Percentiles rank a stretch among this genome's conserved stretches.
These are phyloP conservation scores for Thamnaconus septentrionalis DNA, from an alignment of 2,113 vertebrate species.

Conservation along the genomic window DNA sequence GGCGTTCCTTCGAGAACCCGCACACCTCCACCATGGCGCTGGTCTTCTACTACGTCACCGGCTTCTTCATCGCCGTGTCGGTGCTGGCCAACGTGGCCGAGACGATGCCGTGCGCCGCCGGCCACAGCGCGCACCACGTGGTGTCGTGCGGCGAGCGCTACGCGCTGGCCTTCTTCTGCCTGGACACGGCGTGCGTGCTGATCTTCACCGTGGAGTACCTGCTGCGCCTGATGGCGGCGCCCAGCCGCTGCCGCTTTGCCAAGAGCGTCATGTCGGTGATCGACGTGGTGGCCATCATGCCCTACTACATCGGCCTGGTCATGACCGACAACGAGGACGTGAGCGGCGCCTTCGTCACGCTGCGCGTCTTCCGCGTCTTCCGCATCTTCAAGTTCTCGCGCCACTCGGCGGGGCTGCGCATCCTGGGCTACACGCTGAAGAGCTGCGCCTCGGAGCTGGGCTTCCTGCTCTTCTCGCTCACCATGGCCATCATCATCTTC, in stretches of 20 bases:
- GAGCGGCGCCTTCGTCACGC: slow-evolving; percentile 95
- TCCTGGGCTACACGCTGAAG: slow-evolving; percentile 95
- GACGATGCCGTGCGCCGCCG: slow-evolving; percentile 88
- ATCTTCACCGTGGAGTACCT: slow-evolving; percentile 97
- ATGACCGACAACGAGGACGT: slow-evolving; percentile 98
- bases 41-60: slow-evolving; percentile 97
- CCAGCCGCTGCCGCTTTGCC: slow-evolving; percentile 90
- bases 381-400: slow-evolving; percentile 99
- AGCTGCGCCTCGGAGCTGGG: slow-evolving; percentile 97
- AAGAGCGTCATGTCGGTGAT: slow-evolving; percentile 97
- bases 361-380: slow-evolving; percentile 95
- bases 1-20: slow-evolving; percentile 97
- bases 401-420: slow-evolving; percentile 95
- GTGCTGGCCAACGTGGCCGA: slow-evolving; percentile 96
- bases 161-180: slow-evolving; percentile 93
- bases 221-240: slow-evolving; percentile 88
- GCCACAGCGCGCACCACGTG: slow-evolving; percentile 70
- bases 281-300: slow-evolving; percentile 97
- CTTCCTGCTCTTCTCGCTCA: slow-evolving; percentile 97
- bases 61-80: slow-evolving; percentile 97
- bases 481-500: slow-evolving; percentile 99
- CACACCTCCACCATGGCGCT: slow-evolving; percentile 95
- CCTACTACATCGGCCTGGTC: slow-evolving; percentile 94
- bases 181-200: slow-evolving; percentile 98
- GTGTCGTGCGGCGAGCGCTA: slow-evolving; percentile 92